Evolutionary conservation across 2,113 vertebrate species (phyloP).

Genomic region (Dendrocopos noguchii): DNA sequence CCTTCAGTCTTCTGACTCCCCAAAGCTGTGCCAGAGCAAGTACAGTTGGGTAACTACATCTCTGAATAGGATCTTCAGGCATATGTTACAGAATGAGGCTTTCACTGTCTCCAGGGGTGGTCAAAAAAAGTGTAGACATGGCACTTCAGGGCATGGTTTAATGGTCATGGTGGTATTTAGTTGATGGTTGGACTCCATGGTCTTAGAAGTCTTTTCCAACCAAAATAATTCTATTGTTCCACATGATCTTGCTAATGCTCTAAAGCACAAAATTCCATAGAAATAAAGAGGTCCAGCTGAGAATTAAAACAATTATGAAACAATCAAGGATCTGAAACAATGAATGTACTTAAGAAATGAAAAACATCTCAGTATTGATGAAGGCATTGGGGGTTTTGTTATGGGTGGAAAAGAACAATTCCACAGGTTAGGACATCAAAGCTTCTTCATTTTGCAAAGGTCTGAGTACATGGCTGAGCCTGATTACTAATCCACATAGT

Average conservation of each 20-base stretch:
- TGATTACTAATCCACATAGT: background rate
- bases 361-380: background rate
- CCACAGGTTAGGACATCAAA: background rate
- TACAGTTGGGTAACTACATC: background rate
- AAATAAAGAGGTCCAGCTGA: background rate
- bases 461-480: background rate
- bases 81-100: background rate
- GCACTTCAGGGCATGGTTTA: too few species aligned
- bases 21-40: background rate
- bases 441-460: background rate
- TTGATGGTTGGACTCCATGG: too few species aligned
- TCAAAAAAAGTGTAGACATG: too few species aligned
- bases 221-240: background rate
- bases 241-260: background rate
- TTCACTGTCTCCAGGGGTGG: background rate
- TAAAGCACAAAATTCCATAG: accelerated
- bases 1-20: background rate
- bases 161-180: too few species aligned
- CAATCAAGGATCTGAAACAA: background rate
- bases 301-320: background rate
- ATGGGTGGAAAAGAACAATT: background rate
- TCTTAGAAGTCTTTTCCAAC: too few species aligned
- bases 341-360: background rate
- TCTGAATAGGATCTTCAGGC: background rate
- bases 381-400: background rate